Evolutionary conservation across 2,113 vertebrate species (phyloP), one percentile per base, ranked within the genome.

Genomic region (Microtus richardsoni): DNA sequence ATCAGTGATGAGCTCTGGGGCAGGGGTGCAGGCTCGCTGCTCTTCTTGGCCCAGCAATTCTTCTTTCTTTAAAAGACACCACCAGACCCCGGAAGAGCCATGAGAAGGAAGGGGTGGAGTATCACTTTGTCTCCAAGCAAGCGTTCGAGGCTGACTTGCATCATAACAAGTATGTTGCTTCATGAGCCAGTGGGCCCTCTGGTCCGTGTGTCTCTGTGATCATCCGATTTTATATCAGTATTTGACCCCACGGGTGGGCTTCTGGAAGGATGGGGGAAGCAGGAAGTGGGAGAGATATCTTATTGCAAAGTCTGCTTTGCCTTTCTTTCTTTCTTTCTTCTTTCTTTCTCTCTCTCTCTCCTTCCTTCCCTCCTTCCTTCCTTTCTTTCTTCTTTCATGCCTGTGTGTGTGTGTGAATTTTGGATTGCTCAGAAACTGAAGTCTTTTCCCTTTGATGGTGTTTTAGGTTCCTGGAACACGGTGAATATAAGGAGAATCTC

Each of bases 401-500:
- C 30, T 68, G 0, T 70, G 68, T 71, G 68, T 71, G 68, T 71
- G 36, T 1, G 54, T 12, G 19, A 7, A 14, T 33, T 30, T 28
- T 44, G 36, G 78, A 19, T 5, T 30, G 30, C 58, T 39, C 3
- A 0, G 78, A 64, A 78, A 30, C 87, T 68, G 2, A 94, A 36
- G 12, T 24, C 52, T 39, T 71, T 75, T 2, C 73, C 7, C 73
- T 0, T 88, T 14, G 83, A 10, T 96, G 95, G 41, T 44, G 89
- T 94, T 96, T 60, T 78, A 99, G 99, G 93, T 99, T 99, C 95
- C 99, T 99, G 96, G 99, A 99, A 95, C 99, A 99, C 0, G 99
- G 99, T 7, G 99, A 99, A 93, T 99, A 99, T 96, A 99, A 99
- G 89, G 99, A 99, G 30, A 99, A 99, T 83, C 98, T 99, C 66